These are phyloP conservation scores for Babylonia areolata DNA, from an alignment of 1,140 invertebrate species.

Conservation along the genomic window DNA sequence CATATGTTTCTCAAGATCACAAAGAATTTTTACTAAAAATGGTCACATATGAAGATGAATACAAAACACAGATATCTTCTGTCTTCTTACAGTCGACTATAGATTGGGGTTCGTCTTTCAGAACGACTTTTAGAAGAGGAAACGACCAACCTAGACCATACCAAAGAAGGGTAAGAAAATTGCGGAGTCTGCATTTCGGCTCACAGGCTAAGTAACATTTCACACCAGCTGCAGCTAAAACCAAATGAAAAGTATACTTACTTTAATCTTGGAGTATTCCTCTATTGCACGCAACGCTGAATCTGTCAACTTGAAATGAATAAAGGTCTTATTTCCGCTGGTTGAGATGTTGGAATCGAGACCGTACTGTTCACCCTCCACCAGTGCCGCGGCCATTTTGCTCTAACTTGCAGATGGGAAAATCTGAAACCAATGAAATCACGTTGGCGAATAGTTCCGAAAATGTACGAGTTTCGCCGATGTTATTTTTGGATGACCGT, in stretches of 20 bases:
- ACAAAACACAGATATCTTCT: not conserved
- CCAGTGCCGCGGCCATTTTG: conserved; percentile 89
- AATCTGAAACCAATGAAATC: conserved; percentile 27
- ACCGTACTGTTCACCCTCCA: conserved; percentile 95
- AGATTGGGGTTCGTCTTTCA: not conserved
- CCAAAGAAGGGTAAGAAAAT: conserved; percentile 36
- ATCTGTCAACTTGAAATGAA: conserved; percentile 96
- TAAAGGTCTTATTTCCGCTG: conserved; percentile 90
- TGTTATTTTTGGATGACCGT: not conserved
- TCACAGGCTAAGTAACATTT: conserved; percentile 15
- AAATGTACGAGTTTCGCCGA: conserved; percentile 2
- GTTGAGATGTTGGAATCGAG: conserved; percentile 91
- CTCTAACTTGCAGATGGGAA: conserved; percentile 30
- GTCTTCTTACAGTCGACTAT: not conserved
- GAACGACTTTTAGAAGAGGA: not conserved
- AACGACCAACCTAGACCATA: conserved; percentile 10
- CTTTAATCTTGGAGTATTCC: conserved; percentile 90
- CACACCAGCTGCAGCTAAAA: not conserved
- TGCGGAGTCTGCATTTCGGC: conserved; percentile 37
- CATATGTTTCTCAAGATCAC: conserved; percentile 23
- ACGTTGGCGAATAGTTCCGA: conserved; percentile 9
- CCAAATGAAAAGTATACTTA: conserved; percentile 71
- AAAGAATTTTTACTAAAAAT: not conserved
- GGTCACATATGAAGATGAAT: not conserved
- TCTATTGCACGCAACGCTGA: conserved; percentile 93